Evolutionary conservation across 2,888 invertebrate species (phyloP), one percentile per base, ranked within the genome.

Genomic region (Dasysyrphus albostriatus): DNA sequence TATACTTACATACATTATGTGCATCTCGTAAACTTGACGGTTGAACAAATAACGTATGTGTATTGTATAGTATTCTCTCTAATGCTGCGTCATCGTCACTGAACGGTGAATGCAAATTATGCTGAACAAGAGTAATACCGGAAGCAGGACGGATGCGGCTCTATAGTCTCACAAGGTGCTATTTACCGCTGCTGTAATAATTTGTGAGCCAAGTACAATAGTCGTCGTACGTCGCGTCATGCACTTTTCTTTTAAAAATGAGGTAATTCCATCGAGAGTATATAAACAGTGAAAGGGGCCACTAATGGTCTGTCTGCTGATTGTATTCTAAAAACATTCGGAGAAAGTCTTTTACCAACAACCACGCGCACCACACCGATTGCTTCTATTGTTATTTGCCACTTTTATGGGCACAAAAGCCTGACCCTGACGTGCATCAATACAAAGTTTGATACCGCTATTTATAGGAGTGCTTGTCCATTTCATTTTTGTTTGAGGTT

Each of bases 221-320:
- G 56, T 32, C 24, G 24, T 24, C 24, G 24, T 24, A 24, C 37
- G 19, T 3, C 37, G 32, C 32, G 19, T n/a, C 9, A 58, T 67
- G 51, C 39, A 58, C 42, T 72, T 72, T 67, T 74, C 59, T 59
- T 83, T 63, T 63, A 47, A 59, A 56, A 79, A 75, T 79, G 69
- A 75, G 75, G 74, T 78, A 79, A 83, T 79, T 56, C 61, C 32
- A 39, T 37, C 67, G 67, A 54, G 19, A 75, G 51, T 80, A 12
- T 80, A 12, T 16, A 2, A 19, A 54, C 54, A 74, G 78, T 83
- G 81, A 85, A 85, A 85, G 81, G 85, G 47, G 69, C 63, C 10
- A n/a, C 49, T 47, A 69, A 37, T 54, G 51, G 51, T 39, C 24
- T 51, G 67, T 69, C 24, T 54, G 29, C 19, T 4, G 8, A 24